A percentile compares a stretch with the other conserved stretches of the same genome.
These are phyloP conservation scores for Synaphobranchus kaupii DNA, from an alignment of 2,797 vertebrate species.

Conservation along the genomic window DNA sequence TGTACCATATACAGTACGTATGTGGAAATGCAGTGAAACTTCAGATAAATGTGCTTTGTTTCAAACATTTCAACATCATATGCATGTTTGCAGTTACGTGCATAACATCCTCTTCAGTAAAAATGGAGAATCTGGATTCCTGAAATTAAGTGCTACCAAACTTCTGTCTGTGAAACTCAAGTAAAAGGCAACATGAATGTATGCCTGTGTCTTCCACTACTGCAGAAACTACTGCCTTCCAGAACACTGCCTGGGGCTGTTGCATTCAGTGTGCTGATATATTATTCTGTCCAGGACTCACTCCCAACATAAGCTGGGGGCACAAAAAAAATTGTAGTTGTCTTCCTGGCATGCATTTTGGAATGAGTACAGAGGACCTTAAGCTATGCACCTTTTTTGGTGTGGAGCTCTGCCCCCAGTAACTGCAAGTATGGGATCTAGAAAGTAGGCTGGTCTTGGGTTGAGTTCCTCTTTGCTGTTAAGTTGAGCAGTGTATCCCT, in stretches of 20 bases:
- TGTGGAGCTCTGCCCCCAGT: not conserved
- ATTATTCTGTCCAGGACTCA: not conserved
- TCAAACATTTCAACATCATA: slow-evolving; percentile 35
- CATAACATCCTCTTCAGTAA: not conserved
- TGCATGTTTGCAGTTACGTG: slow-evolving; percentile 32
- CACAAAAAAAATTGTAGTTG: not conserved
- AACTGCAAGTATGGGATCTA: not conserved
- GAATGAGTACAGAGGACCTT: not conserved
- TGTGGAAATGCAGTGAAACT: slow-evolving; percentile 13
- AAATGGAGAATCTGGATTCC: slow-evolving; percentile 13
- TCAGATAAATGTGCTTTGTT: slow-evolving; percentile 20
- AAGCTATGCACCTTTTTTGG: not conserved
- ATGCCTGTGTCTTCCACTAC: slow-evolving; percentile 32
- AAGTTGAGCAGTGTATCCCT: not conserved
- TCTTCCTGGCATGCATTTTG: not conserved
- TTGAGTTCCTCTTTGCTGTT: not conserved
- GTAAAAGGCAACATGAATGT: slow-evolving; percentile 28
- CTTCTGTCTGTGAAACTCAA: slow-evolving; percentile 14
- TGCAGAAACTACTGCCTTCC: slow-evolving; percentile 26
- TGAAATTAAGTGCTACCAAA: slow-evolving; percentile 14
- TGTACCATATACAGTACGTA: slow-evolving; percentile 10
- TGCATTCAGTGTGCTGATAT: not conserved
- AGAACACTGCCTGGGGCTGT: not conserved
- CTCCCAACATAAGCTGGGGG: not conserved
- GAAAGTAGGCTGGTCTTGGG: not conserved